Evolutionary conservation across 1,140 invertebrate genomes (phyloP), one percentile per base, ranked within the genome.

Genomic region (Ceratina calcarata): DNA sequence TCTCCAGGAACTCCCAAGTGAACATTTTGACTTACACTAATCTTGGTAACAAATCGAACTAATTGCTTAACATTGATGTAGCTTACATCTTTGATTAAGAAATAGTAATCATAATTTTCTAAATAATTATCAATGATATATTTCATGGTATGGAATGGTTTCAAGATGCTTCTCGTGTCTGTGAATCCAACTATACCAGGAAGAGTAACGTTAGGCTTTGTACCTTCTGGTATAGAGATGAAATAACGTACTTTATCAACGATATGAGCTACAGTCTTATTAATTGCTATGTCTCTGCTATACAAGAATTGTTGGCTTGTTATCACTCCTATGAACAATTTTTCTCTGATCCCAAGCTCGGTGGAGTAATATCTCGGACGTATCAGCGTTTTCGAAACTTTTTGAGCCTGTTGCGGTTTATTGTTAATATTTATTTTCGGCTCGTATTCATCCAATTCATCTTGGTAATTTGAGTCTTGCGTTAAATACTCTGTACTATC

Each of bases 321-420:
- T 75, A 98, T 93, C 60, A 98, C 95, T 3, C 96, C 97, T 22
- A 98, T 95, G 87, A 99, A 96, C n/a, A 98, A 90, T 89, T 97
- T 98, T 51, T 98, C 96, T 64, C 96, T 94, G 65, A 99, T 98
- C 2, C 97, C 97, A 51, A 99, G 94, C 92, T 99, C 98, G 0
- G 97, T 98, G 16, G 97, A 97, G 91, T 98, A 98, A 93, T 98
- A 99, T 49, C 98, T 94, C 1, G 98, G 98, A 8, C 98, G 94
- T 51, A 96, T 92, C 69, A 97, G 90, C 0, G 87, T 85, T 86
- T 94, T 93, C n/a, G 93, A 91, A 24, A 89, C 85, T 84, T 94
- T 94, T 80, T 93, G 91, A 8, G 93, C 91, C 51, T 91, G 91
- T 64, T 93, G 91, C 13, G 94, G 94, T 83, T 94, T 95, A 45